phyloP scores from a whole-genome alignment of 2,113 vertebrate species.

The Chascanopsetta lugubris region DNA sequence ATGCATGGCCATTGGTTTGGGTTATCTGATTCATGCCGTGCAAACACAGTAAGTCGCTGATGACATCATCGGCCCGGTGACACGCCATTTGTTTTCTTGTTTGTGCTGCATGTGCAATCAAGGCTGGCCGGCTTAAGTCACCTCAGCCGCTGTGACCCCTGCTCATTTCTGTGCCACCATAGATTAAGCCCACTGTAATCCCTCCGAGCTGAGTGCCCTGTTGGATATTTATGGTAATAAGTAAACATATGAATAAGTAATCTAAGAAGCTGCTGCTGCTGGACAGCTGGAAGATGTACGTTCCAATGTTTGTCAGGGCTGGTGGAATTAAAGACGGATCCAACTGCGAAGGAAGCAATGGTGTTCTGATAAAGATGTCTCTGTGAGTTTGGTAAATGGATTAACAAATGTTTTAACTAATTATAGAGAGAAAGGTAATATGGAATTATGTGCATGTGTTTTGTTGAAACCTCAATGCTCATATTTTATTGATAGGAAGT shows the following conservation, averaged over 20 bases:
- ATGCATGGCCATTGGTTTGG: too few species aligned
- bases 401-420: background rate
- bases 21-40: conserved; percentile 26
- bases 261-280: conserved; percentile 52
- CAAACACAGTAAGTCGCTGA: conserved; percentile 43
- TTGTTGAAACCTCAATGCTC: background rate
- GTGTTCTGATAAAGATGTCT: conserved; percentile 6
- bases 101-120: conserved; percentile 69
- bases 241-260: conserved; percentile 80
- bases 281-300: conserved; percentile 64
- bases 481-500: conserved; percentile 9
- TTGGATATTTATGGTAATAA: conserved; percentile 77
- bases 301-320: conserved; percentile 56
- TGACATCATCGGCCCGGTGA: conserved; percentile 56
- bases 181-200: conserved; percentile 79
- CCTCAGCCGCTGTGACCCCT: conserved; percentile 73
- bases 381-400: background rate
- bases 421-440: background rate
- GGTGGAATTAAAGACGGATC: conserved; percentile 50
- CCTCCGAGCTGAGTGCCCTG: conserved; percentile 60
- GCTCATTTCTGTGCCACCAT: conserved; percentile 77
- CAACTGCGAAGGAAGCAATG: conserved; percentile 62
- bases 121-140: conserved; percentile 73
- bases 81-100: conserved; percentile 70
- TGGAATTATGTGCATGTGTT: background rate